These are phyloP conservation scores for Disparrhopalites patrizii DNA, from an alignment of 2,888 invertebrate genomes.

Conservation along the genomic window DNA sequence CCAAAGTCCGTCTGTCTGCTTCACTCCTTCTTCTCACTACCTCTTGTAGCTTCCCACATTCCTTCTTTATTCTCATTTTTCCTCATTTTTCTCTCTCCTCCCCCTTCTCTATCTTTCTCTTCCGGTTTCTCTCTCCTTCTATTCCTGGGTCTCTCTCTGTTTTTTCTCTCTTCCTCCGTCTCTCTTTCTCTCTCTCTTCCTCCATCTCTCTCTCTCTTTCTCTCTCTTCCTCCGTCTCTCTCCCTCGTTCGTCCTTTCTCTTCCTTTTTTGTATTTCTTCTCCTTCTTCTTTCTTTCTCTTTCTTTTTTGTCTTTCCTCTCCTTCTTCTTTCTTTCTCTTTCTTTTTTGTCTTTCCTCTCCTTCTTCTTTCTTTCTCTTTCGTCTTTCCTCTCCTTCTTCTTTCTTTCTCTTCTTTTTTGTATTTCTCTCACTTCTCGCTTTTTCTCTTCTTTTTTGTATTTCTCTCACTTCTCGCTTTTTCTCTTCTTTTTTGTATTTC, in stretches of 20 bases:
- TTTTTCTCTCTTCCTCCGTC: neutral
- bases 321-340: neutral
- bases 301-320: no score
- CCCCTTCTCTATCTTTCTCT: neutral
- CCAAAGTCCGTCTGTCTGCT: neutral
- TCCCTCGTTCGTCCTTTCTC: no score
- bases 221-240: conserved; percentile 1
- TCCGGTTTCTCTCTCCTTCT: neutral
- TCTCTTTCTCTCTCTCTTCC: neutral
- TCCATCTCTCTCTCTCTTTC: neutral
- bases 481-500: no score
- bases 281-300: neutral
- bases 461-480: no score
- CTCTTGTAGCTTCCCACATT: neutral
- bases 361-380: no score
- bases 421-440: no score
- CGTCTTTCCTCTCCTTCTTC: no score
- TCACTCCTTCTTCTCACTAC: neutral
- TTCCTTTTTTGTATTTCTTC: neutral
- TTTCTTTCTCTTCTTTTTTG: no score
- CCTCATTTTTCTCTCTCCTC: neutral
- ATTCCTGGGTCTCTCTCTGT: no score
- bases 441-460: no score
- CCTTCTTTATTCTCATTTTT: neutral
- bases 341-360: neutral